phyloP scores from a whole-genome alignment of 2,888 invertebrate species.

The Clistopyga incitator region DNA sequence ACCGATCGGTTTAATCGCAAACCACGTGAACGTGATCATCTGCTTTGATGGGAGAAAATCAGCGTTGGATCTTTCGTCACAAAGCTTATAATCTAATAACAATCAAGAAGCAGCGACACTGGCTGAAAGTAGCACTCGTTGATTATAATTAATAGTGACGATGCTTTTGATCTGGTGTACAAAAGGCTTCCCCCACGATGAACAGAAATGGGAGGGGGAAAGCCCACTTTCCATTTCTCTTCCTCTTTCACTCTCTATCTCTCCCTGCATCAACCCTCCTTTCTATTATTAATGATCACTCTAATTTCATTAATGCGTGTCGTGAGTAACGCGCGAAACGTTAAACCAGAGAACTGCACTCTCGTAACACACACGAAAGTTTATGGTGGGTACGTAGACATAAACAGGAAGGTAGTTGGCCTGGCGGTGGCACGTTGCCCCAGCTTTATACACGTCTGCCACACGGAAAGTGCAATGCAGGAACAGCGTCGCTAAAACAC shows the following conservation, averaged over 20 bases:
- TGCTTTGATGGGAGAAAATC: slow-evolving; percentile 18
- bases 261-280: slow-evolving; percentile 8
- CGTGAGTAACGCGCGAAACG: slow-evolving; percentile 64
- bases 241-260: slow-evolving; percentile 1
- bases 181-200: background rate
- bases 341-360: slow-evolving; percentile 48
- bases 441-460: slow-evolving; percentile 49
- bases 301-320: slow-evolving; percentile 70
- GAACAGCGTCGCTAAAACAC: slow-evolving; percentile 7
- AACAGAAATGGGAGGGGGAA: background rate
- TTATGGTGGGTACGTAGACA: slow-evolving; percentile 61
- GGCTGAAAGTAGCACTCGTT: slow-evolving; percentile 33
- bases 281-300: slow-evolving; percentile 68
- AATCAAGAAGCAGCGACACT: slow-evolving; percentile 30
- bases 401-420: slow-evolving; percentile 61
- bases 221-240: slow-evolving; percentile 34
- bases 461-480: slow-evolving; percentile 56
- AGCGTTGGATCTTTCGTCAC: slow-evolving; percentile 7
- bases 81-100: slow-evolving; percentile 7
- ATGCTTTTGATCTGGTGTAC: slow-evolving; percentile 44
- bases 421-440: slow-evolving; percentile 51
- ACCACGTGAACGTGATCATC: background rate
- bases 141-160: slow-evolving; percentile 52
- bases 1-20: background rate
- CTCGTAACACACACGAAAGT: slow-evolving; percentile 64